Evolutionary conservation across 1,140 invertebrate genomes (phyloP), one percentile per base, ranked within the genome.

Genomic region (Camponotus floridanus): DNA sequence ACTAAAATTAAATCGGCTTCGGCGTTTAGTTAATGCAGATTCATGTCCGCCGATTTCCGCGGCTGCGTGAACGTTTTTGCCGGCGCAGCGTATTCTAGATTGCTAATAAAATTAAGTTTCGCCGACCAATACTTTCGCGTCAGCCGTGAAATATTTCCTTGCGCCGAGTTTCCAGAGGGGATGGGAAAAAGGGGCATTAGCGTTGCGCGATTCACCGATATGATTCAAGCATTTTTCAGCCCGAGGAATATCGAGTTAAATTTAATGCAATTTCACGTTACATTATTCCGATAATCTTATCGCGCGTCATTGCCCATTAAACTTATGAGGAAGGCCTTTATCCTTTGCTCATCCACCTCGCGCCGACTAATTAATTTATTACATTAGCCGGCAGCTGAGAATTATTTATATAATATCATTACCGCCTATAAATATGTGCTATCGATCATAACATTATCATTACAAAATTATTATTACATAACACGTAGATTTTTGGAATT

Each of bases 221-320:
- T 85, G 83, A 81, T 89, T 89, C 88, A 85, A 89, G 88, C 88
- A 89, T 89, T 89, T 89, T 89, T 89, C 88, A 89, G 83, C 87
- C 85, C 87, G 76, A 86, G 73, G 83, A 88, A 86, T 88, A 89
- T 89, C 88, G 88, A 88, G 88, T 88, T 88, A 86, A 89, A 89
- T 89, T 89, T 89, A 89, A 89, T 88, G 88, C 88, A 88, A 89
- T 89, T 89, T 89, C 88, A 88, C 87, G 88, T 89, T 89, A 89
- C 88, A 89, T 89, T 89, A 89, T 89, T 89, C 87, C 87, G 87
- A 89, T 89, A 89, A 89, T 89, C 88, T 89, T 89, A 89, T 89
- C 88, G 88, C 83, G 88, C 87, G 87, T 89, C 88, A 89, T 89
- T 89, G 88, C 88, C 88, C 84, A 86, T 89, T 86, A 88, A 88